Evolutionary conservation across 2,113 vertebrate genomes (phyloP).

Genomic region (Laticauda laticaudata): DNA sequence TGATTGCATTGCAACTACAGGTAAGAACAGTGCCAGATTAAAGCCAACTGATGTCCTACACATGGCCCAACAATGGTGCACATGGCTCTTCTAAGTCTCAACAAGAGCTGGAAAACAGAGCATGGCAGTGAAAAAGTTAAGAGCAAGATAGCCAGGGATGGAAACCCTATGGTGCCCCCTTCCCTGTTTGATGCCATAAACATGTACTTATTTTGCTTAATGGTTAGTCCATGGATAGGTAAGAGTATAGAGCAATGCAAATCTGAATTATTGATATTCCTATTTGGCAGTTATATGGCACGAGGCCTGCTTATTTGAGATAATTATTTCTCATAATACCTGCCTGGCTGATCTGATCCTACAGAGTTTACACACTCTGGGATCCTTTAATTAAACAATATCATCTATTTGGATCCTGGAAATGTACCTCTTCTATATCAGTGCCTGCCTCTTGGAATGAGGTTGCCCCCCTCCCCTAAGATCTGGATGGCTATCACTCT

Average conservation of each 20-base stretch:
- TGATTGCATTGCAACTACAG: slow-evolving; percentile 84
- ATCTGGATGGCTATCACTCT: not conserved
- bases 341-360: not conserved
- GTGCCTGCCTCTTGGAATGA: not conserved
- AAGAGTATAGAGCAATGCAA: not conserved
- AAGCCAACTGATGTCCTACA: not conserved
- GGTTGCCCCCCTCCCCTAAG: not conserved
- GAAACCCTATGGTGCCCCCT: not conserved
- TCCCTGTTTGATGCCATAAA: not conserved
- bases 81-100: not conserved
- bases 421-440: not conserved
- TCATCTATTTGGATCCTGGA: not conserved
- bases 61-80: not conserved
- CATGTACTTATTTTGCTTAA: not conserved
- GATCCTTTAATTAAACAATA: not conserved
- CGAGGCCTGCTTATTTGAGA: not conserved
- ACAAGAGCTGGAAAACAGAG: not conserved
- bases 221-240: not conserved
- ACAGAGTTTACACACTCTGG: not conserved
- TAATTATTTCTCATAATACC: not conserved
- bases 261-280: not conserved
- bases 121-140: not conserved
- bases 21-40: slow-evolving; percentile 50
- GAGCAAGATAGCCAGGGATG: not conserved
- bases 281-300: not conserved